Percentiles rank a stretch among this genome's conserved stretches.
phyloP scores from a whole-genome alignment of 1,140 invertebrate genomes.

The Solenopsis invicta region DNA sequence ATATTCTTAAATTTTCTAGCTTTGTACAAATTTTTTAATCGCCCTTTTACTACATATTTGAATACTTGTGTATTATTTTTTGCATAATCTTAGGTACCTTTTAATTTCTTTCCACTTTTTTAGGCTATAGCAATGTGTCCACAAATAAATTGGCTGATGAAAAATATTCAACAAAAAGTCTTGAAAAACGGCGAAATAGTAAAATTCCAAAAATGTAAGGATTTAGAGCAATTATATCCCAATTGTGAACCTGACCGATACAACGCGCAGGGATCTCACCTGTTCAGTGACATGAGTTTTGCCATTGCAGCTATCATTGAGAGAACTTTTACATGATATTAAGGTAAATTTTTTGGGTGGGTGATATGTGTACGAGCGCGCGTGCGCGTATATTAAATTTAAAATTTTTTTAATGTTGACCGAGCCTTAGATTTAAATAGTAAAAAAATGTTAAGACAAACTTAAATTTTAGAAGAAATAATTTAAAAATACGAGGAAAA shows the following conservation, averaged over 20 bases:
- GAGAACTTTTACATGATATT: background rate
- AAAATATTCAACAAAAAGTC: slow-evolving; percentile 43
- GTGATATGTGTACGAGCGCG: too few species aligned
- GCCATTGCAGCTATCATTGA: slow-evolving; percentile 42
- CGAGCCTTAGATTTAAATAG: background rate
- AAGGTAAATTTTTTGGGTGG: background rate
- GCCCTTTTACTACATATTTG: background rate
- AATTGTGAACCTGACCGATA: slow-evolving; percentile 33
- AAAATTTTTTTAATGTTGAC: background rate
- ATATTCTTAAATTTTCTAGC: too few species aligned
- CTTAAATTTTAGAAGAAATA: background rate
- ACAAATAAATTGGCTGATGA: slow-evolving; percentile 30
- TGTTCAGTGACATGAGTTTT: slow-evolving; percentile 37
- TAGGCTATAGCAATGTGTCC: slow-evolving; percentile 30
- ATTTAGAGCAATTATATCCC: slow-evolving; percentile 38
- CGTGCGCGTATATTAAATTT: background rate
- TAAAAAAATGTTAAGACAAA: background rate
- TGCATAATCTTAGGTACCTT: background rate
- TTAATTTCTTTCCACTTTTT: background rate
- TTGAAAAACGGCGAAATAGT: background rate
- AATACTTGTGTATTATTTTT: background rate
- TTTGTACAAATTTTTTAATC: background rate
- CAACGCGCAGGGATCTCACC: background rate
- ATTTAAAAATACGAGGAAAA: background rate
- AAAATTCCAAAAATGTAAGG: slow-evolving; percentile 34